These are phyloP conservation scores for Embidobia sp. DNA, from an alignment of 2,888 invertebrate species.

Conservation along the genomic window DNA sequence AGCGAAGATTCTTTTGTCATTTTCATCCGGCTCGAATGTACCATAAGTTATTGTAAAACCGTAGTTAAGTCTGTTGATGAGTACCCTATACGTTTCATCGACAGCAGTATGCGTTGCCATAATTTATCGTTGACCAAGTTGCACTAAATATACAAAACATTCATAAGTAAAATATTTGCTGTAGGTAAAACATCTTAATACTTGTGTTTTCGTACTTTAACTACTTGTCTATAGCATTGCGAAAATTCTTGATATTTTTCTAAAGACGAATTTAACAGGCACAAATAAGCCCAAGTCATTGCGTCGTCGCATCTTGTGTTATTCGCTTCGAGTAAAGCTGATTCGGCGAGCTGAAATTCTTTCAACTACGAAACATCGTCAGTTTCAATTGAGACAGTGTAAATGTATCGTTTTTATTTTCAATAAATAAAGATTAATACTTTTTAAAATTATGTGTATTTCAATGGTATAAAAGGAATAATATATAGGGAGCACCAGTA, in stretches of 20 bases:
- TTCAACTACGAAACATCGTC: conserved; percentile 59
- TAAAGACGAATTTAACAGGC: conserved; percentile 70
- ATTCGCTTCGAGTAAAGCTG: conserved; percentile 72
- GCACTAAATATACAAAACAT: conserved; percentile 63
- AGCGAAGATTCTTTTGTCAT: too few species aligned
- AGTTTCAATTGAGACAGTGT: neutral
- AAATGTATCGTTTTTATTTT: conserved; percentile 5
- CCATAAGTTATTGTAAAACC: conserved; percentile 35
- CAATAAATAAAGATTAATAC: conserved; percentile 31
- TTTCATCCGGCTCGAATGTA: conserved; percentile 30
- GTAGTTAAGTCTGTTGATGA: conserved; percentile 66
- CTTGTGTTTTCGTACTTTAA: conserved; percentile 63
- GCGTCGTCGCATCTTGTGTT: conserved; percentile 69
- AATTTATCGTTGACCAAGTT: conserved; percentile 73
- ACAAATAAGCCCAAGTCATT: conserved; percentile 24
- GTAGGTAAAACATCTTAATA: neutral
- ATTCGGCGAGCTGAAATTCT: conserved; percentile 70
- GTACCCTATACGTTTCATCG: conserved; percentile 71
- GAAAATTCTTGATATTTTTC: conserved; percentile 72
- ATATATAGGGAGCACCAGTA: too few species aligned
- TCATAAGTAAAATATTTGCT: neutral
- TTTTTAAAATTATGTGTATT: too few species aligned
- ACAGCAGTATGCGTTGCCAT: conserved; percentile 72
- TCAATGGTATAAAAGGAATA: too few species aligned
- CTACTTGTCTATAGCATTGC: conserved; percentile 73